These are phyloP conservation scores for Chymomyza procnemis DNA, from an alignment of 2,888 invertebrate genomes.

Conservation along the genomic window DNA sequence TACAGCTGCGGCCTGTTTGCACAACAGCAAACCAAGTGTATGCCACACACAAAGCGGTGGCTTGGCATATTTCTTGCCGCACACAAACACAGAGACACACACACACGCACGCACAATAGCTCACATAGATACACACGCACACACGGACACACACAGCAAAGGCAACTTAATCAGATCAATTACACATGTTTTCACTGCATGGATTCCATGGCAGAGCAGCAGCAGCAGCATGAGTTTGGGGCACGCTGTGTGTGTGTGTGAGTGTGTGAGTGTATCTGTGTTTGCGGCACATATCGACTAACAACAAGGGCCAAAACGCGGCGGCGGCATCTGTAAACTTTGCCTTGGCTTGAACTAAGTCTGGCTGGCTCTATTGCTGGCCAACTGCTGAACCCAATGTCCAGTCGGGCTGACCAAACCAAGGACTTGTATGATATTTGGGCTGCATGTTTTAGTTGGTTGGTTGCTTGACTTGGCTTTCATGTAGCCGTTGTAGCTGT, in stretches of 20 bases:
- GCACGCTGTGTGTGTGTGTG: slow-evolving; percentile 1
- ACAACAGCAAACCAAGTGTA: background rate
- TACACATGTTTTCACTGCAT: slow-evolving; percentile 66
- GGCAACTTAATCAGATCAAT: slow-evolving; percentile 72
- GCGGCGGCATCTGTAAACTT: slow-evolving; percentile 37
- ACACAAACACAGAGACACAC: slow-evolving; percentile 20
- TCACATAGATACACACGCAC: slow-evolving; percentile 15
- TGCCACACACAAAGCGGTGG: slow-evolving; percentile 27
- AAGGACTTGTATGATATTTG: background rate
- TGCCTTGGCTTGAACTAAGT: slow-evolving; percentile 20
- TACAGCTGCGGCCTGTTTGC: slow-evolving; percentile 22
- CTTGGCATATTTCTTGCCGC: slow-evolving; percentile 46
- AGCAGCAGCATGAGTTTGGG: slow-evolving; percentile 2
- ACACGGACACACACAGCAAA: slow-evolving; percentile 33
- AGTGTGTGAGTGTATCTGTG: no score
- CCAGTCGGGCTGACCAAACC: background rate
- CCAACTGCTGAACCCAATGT: slow-evolving; percentile 17
- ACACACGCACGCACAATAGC: slow-evolving; percentile 18
- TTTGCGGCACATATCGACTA: background rate
- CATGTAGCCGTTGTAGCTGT: background rate
- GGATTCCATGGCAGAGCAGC: slow-evolving; percentile 40
- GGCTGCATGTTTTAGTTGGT: background rate
- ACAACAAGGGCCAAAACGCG: slow-evolving; percentile 7
- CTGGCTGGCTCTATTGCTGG: slow-evolving; percentile 33
- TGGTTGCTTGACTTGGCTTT: slow-evolving; percentile 2